Evolutionary conservation across 2,113 vertebrate species (phyloP).

Genomic region (Erpornis zantholeuca): DNA sequence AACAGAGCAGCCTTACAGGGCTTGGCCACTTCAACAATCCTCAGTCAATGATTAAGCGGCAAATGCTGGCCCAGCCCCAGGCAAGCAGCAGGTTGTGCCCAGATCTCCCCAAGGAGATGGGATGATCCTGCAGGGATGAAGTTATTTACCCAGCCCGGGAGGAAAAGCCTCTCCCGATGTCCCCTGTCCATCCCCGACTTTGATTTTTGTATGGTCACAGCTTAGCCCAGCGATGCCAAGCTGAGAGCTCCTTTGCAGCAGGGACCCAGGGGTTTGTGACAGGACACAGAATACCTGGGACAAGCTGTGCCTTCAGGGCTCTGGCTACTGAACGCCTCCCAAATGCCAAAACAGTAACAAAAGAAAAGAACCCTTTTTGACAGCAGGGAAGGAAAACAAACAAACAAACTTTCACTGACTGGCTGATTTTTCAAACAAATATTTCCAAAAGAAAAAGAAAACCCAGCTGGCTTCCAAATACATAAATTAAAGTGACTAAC

Average conservation of each 20-base stretch:
- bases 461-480: background rate
- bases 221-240: rapidly evolving
- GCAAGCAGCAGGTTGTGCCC: background rate
- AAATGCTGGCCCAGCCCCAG: background rate
- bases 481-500: background rate
- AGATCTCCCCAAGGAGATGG: background rate
- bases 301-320: background rate
- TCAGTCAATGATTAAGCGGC: background rate
- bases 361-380: background rate
- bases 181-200: background rate
- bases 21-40: background rate
- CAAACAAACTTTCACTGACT: background rate
- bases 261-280: background rate
- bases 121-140: background rate
- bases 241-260: background rate
- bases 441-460: background rate
- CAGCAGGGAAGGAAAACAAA: background rate
- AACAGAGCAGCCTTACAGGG: background rate
- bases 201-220: background rate
- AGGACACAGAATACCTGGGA: background rate
- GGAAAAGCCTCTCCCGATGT: background rate
- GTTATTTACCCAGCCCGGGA: background rate
- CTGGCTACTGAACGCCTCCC: background rate
- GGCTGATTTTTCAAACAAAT: background rate
- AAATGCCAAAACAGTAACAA: background rate